A percentile compares a stretch with the other conserved stretches of the same genome.
Evolutionary conservation across 2,797 vertebrate species (phyloP).

Genomic region (Helostoma temminkii): DNA sequence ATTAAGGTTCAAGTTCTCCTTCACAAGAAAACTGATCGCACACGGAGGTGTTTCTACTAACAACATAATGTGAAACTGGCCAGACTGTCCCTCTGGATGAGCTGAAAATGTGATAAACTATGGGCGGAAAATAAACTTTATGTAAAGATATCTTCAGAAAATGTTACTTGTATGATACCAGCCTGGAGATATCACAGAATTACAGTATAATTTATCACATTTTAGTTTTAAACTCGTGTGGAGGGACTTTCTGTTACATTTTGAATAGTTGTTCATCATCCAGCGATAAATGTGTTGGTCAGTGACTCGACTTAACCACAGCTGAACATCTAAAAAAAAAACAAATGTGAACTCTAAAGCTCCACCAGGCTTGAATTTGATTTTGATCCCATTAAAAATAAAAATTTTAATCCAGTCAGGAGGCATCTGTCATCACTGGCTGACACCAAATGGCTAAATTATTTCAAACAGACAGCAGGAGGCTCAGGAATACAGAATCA

Average conservation of each 20-base stretch:
- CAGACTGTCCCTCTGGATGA: conserved; percentile 17
- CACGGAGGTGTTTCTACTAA: conserved; percentile 23
- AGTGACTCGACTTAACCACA: conserved; percentile 24
- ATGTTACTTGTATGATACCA: neutral
- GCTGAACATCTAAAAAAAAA: neutral
- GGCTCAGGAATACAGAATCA: conserved; percentile 73
- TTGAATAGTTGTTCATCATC: conserved; percentile 23
- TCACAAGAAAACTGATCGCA: conserved; percentile 2
- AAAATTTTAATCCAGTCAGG: conserved; percentile 24
- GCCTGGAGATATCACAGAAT: conserved; percentile 11
- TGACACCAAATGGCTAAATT: conserved; percentile 27
- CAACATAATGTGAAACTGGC: conserved; percentile 22
- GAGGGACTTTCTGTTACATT: conserved; percentile 6
- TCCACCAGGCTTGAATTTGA: conserved; percentile 9
- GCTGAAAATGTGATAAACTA: neutral
- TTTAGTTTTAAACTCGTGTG: neutral
- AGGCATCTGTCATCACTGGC: conserved; percentile 26
- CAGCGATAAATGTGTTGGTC: conserved; percentile 26
- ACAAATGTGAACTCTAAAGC: conserved; percentile 28
- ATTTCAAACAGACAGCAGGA: conserved; percentile 54
- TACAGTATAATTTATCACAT: neutral
- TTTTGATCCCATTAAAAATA: conserved; percentile 39
- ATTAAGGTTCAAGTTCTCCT: conserved; percentile 20
- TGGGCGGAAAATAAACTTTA: no score
- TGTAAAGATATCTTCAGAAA: conserved; percentile 3